These are phyloP conservation scores for Myocastor coypus DNA, from an alignment of 2,113 vertebrate genomes.

Conservation along the genomic window DNA sequence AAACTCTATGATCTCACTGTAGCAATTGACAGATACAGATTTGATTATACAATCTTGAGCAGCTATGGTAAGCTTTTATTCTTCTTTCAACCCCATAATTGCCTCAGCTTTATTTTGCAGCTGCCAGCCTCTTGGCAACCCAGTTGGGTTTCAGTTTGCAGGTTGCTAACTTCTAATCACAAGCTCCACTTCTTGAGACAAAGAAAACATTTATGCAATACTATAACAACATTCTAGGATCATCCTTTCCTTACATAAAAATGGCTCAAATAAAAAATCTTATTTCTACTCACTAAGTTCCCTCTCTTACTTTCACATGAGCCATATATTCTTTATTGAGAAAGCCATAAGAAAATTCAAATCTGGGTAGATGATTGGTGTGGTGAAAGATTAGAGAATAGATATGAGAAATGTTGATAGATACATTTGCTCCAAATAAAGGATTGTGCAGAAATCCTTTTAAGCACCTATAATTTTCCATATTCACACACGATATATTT, in stretches of 20 bases:
- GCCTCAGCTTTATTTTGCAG: constrained; percentile 74
- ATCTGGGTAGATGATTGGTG: not conserved
- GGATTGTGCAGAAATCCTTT: not conserved
- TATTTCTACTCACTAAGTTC: not conserved
- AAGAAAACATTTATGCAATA: constrained; percentile 49
- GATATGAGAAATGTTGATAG: not conserved
- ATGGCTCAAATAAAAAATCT: constrained; percentile 6
- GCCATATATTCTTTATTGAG: not conserved
- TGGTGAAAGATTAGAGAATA: not conserved
- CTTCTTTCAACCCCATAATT: constrained; percentile 76
- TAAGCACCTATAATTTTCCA: not conserved
- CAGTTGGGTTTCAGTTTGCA: constrained; percentile 73
- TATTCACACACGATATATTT: not conserved
- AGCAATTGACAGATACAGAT: constrained; percentile 79
- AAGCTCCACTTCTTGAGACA: constrained; percentile 65
- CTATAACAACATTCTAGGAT: constrained; percentile 30
- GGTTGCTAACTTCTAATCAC: constrained; percentile 71
- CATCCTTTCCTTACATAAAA: constrained; percentile 42
- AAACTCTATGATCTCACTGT: constrained; percentile 75
- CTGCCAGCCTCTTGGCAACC: constrained; percentile 70
- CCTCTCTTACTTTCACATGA: not conserved
- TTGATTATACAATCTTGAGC: constrained; percentile 79
- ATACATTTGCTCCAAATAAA: constrained; percentile 42
- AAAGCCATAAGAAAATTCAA: constrained; percentile 30
- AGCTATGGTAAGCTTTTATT: constrained; percentile 79